A percentile compares a stretch with the other conserved stretches of the same genome.
These are phyloP conservation scores for Orius insidiosus DNA, from an alignment of 1,140 invertebrate genomes.

Conservation along the genomic window DNA sequence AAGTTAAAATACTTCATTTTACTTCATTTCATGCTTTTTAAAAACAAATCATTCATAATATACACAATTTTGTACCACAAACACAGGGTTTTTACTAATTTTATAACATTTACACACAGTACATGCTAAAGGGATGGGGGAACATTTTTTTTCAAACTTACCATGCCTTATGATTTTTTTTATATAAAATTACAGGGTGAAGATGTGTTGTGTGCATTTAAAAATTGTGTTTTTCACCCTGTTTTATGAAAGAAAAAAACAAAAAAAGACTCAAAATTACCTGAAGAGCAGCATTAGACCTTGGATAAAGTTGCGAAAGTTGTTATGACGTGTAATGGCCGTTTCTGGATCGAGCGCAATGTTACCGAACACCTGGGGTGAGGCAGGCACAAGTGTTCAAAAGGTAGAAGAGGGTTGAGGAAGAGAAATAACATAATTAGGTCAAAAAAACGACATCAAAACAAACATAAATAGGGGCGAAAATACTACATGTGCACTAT, in stretches of 20 bases:
- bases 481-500: not conserved
- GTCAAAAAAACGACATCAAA: slow-evolving; percentile 10
- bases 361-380: slow-evolving; percentile 87
- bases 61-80: slow-evolving; percentile 1
- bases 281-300: slow-evolving; percentile 97
- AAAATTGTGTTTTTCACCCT: too few species aligned
- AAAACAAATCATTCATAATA: slow-evolving; percentile 3
- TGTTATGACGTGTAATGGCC: slow-evolving; percentile 96
- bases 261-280: slow-evolving; percentile 41
- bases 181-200: not conserved
- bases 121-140: not conserved
- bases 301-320: slow-evolving; percentile 97
- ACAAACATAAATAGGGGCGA: slow-evolving; percentile 3
- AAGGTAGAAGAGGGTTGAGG: slow-evolving; percentile 6
- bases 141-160: not conserved
- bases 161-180: not conserved
- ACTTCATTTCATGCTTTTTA: too few species aligned
- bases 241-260: too few species aligned
- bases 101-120: not conserved
- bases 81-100: not conserved
- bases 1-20: slow-evolving; percentile 13
- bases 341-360: slow-evolving; percentile 80
- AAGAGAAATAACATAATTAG: slow-evolving; percentile 7
- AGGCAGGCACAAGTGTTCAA: slow-evolving; percentile 7
- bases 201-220: not conserved